Base-by-base conservation (phyloP, 2,797 vertebrate species). In the Megalops cyprinoides region DNA sequence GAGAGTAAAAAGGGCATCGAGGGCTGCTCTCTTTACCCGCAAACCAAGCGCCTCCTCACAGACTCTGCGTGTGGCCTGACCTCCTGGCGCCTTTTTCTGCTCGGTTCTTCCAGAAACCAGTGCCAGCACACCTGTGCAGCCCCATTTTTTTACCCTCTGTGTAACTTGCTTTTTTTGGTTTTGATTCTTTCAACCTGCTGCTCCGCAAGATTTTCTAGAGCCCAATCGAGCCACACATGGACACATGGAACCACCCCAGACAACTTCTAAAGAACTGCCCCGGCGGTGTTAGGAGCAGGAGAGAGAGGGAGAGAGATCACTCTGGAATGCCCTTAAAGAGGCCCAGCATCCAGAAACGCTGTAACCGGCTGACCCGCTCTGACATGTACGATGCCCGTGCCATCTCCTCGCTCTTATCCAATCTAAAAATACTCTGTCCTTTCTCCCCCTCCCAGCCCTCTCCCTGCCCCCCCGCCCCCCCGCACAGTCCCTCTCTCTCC, bases 401-500 rank as follows among this genome's bases (percentile, higher is more conserved):
- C 80, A 1, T 55, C 55, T 58, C 76, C 28, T 84, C 79, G 76
- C 79, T 86, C 79, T 81, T 82, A 79, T 84, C 46, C 49, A 79
- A 81, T 67, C 20, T 85, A 88, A 86, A 89, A 92, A 91, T 88
- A 90, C 85, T 83, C 62, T 78, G 77, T 84, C 84, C 81, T 81
- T 85, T 79, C 79, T 80, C 79, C 76, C 67, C 67, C 84, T 82
- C 87, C 79, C 84, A 73, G 62, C 49, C 76, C 82, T 76, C 82
- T 75, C 81, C 71, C 65, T 15, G 39, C 76, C 58, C 78, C 56
- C 84, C 79, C 48, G 77, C 65, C 37, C 58, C 53, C 39, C 28
- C 23, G 75, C n/a, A n/a, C n/a, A n/a, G n/a, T 56, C 69, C 75
- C 83, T 65, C 74, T n/a, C 81, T 78, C 86, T 86, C 80, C 71